phyloP scores from a whole-genome alignment of 2,113 vertebrate genomes.

The Corythornis vintsioides region DNA sequence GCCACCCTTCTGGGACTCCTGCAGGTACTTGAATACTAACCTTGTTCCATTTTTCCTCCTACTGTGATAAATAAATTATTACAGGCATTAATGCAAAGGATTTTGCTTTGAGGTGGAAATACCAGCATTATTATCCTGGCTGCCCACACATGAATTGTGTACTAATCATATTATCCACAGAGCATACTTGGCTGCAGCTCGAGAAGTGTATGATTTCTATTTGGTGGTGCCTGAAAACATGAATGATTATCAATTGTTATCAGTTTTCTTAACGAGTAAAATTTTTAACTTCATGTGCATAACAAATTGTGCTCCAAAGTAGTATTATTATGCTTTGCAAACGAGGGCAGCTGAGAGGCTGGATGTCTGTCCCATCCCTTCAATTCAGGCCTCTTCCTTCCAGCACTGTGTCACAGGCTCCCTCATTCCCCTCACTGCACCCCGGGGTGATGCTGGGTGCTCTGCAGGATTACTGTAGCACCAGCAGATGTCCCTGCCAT shows the following conservation, averaged over 20 bases:
- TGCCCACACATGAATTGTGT: background rate
- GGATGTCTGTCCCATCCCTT: background rate
- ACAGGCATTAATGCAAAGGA: background rate
- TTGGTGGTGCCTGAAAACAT: background rate
- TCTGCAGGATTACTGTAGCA: background rate
- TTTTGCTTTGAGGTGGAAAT: background rate
- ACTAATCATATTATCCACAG: background rate
- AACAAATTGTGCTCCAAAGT: background rate
- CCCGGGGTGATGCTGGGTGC: background rate
- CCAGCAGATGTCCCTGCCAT: slow-evolving; percentile 50
- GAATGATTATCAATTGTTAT: background rate
- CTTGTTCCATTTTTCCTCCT: background rate
- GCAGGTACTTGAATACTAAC: background rate
- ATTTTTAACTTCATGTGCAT: background rate
- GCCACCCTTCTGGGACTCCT: background rate
- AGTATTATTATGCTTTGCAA: background rate
- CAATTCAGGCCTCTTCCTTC: background rate
- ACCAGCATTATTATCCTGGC: background rate
- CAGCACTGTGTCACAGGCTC: background rate
- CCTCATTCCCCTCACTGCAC: fast-evolving
- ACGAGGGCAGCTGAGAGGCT: fast-evolving
- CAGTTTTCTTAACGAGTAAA: background rate
- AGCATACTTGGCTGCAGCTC: background rate
- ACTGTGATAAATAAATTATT: background rate
- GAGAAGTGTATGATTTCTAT: background rate